Evolutionary conservation across 92 coral and sea anemone genomes (phyloP).

Genomic region (Palythoa grandiflora): DNA sequence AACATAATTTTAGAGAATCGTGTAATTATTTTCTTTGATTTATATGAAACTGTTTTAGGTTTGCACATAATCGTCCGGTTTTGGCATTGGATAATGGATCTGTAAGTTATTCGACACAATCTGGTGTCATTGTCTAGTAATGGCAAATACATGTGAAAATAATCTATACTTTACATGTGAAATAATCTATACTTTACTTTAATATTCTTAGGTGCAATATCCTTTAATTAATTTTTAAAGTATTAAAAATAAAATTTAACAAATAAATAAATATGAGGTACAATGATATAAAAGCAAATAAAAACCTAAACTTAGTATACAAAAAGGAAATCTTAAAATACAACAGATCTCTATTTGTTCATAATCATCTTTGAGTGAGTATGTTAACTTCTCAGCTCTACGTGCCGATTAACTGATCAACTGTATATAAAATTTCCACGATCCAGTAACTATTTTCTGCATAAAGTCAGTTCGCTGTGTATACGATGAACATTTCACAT

Average conservation of each 20-base stretch:
- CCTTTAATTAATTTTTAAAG: background rate
- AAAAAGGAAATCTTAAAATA: too few species aligned
- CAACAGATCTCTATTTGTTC: too few species aligned
- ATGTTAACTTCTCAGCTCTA: too few species aligned
- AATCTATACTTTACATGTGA: background rate
- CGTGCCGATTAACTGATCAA: too few species aligned
- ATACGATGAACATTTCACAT: too few species aligned
- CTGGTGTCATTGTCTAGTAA: background rate
- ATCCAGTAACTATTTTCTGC: too few species aligned
- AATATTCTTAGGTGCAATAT: background rate
- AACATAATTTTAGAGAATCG: background rate
- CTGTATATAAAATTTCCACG: too few species aligned
- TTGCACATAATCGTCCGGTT: slow-evolving; percentile 26
- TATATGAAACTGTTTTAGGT: slow-evolving; percentile 49
- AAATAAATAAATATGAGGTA: too few species aligned
- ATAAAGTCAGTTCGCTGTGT: too few species aligned
- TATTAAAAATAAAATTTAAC: background rate
- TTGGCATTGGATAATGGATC: slow-evolving; percentile 31
- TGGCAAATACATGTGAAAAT: background rate
- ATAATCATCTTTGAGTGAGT: too few species aligned
- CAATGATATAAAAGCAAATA: too few species aligned
- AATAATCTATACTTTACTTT: background rate
- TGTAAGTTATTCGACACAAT: slow-evolving; percentile 15
- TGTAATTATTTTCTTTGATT: slow-evolving; percentile 23
- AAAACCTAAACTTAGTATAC: too few species aligned